phyloP scores from a whole-genome alignment of 2,888 invertebrate species.

The Eupelmus urozonus region DNA sequence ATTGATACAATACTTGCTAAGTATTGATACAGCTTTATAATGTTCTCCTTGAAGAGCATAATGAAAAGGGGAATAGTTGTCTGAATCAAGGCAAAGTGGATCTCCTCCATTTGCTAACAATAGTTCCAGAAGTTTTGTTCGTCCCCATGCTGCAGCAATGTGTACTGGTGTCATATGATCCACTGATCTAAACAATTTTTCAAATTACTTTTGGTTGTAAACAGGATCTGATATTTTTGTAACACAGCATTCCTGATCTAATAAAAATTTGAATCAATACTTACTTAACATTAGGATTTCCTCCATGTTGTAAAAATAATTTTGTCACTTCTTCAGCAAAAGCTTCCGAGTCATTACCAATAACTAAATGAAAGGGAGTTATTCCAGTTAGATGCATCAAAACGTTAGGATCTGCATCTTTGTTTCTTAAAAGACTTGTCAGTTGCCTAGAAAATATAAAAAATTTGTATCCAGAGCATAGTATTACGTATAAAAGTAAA shows the following conservation, averaged over 20 bases:
- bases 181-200: conserved; percentile 80
- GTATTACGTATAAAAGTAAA: neutral
- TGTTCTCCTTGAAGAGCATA: conserved; percentile 86
- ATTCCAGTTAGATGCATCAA: conserved; percentile 85
- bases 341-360: conserved; percentile 83
- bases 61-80: conserved; percentile 84
- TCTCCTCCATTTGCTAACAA: conserved; percentile 88
- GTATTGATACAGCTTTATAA: conserved; percentile 81
- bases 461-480: no score
- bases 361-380: conserved; percentile 86
- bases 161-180: conserved; percentile 93
- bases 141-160: conserved; percentile 91
- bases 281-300: conserved; percentile 86
- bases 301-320: conserved; percentile 84
- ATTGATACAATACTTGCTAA: conserved; percentile 78
- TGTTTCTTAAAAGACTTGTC: conserved; percentile 78
- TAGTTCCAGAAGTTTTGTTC: conserved; percentile 83
- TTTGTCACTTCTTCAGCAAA: conserved; percentile 83
- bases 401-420: conserved; percentile 83
- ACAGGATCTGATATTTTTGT: no score
- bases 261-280: conserved; percentile 48
- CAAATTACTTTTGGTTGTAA: neutral
- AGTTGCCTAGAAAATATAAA: no score
- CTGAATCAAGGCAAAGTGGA: conserved; percentile 83
- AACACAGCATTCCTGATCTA: neutral